phyloP scores from a whole-genome alignment of 2,888 invertebrate species.

The Drosophila ochracea region DNA sequence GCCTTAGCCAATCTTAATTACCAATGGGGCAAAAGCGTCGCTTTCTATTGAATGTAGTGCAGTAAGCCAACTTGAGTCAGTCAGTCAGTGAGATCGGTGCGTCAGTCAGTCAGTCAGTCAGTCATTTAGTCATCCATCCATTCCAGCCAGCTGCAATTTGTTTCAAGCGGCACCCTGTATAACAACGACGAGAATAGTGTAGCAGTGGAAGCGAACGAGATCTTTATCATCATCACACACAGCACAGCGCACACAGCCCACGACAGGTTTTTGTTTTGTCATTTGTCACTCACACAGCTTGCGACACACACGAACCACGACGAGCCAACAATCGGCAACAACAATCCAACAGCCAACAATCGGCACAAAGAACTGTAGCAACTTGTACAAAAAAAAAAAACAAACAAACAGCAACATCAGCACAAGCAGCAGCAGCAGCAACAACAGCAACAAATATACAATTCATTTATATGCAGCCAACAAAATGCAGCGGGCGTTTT shows the following conservation, averaged over 20 bases:
- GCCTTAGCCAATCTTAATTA: slow-evolving; percentile 70
- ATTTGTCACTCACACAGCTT: slow-evolving; percentile 85
- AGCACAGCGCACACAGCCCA: slow-evolving; percentile 72
- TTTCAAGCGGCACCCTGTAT: slow-evolving; percentile 77
- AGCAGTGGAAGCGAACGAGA: slow-evolving; percentile 54
- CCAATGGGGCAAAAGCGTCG: slow-evolving; percentile 32
- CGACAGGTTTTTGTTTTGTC: slow-evolving; percentile 85
- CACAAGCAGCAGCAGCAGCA: slow-evolving; percentile 20
- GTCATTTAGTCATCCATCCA: slow-evolving; percentile 20
- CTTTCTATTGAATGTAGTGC: slow-evolving; percentile 74
- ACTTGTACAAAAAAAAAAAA: slow-evolving; percentile 51
- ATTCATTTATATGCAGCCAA: slow-evolving; percentile 81
- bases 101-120: slow-evolving; percentile 13
- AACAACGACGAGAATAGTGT: slow-evolving; percentile 23
- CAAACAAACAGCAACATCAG: slow-evolving; percentile 18
- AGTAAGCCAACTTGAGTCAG: slow-evolving; percentile 58
- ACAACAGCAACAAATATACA: slow-evolving; percentile 35
- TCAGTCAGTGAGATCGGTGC: slow-evolving; percentile 18
- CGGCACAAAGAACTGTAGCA: slow-evolving; percentile 73
- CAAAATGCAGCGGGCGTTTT: slow-evolving; percentile 78
- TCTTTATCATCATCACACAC: slow-evolving; percentile 73
- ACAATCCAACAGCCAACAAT: slow-evolving; percentile 41
- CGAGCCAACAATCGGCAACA: slow-evolving; percentile 45
- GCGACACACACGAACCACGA: slow-evolving; percentile 73
- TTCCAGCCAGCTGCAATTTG: slow-evolving; percentile 69